Conservation (phyloP, 2,113 vertebrate genomes). For the Phoenicopterus ruber region DNA sequence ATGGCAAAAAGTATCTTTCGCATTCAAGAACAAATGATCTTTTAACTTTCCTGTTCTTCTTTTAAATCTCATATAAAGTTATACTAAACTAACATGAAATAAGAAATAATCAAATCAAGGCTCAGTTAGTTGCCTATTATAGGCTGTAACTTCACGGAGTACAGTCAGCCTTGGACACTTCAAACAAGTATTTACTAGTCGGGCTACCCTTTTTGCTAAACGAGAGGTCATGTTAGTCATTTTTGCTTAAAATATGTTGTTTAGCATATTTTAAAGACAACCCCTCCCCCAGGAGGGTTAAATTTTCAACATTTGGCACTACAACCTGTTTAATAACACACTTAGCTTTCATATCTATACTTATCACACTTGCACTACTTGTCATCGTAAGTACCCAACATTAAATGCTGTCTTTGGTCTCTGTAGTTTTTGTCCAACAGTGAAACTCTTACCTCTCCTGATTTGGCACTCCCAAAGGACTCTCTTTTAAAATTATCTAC, state of each 20-base stretch:
- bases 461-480: background rate
- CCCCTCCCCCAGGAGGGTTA: background rate
- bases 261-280: background rate
- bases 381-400: background rate
- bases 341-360: background rate
- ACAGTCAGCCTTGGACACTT: background rate
- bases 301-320: background rate
- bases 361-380: background rate
- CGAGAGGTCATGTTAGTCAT: background rate
- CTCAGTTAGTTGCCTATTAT: background rate
- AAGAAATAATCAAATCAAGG: background rate
- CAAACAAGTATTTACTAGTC: background rate
- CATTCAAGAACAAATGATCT: constrained; percentile 2
- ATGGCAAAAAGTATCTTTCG: constrained; percentile 20
- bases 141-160: background rate
- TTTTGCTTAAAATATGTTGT: background rate
- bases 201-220: background rate
- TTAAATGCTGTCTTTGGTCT: background rate
- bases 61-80: background rate
- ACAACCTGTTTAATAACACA: background rate
- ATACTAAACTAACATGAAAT: background rate
- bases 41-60: background rate
- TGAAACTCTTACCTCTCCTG: background rate
- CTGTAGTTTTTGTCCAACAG: background rate
- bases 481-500: background rate